Conservation (phyloP, 2,797 vertebrate species). For the Coreius guichenoti region DNA sequence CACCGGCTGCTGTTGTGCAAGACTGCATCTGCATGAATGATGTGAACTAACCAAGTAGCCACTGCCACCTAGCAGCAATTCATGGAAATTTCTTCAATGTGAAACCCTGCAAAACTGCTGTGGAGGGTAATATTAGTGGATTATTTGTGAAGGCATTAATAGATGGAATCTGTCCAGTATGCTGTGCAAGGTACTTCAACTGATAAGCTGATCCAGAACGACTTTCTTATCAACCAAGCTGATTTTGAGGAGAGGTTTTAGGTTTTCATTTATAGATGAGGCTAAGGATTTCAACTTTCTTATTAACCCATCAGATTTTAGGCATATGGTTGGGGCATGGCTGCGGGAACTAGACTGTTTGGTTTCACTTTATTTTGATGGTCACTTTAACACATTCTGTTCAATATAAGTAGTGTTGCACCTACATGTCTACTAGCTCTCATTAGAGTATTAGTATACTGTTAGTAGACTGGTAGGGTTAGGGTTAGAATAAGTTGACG, state of each 20-base stretch:
- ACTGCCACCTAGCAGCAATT: constrained; percentile 72
- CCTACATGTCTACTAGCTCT: no score
- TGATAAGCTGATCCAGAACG: neutral
- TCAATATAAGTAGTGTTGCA: no score
- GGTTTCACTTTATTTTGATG: no score
- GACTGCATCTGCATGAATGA: constrained; percentile 53
- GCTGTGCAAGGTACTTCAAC: neutral
- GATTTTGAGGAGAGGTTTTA: neutral
- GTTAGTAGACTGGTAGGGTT: no score
- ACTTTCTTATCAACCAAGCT: neutral
- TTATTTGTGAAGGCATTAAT: neutral
- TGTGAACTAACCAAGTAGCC: constrained; percentile 51
- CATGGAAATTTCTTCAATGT: constrained; percentile 32
- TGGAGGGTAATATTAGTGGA: neutral
- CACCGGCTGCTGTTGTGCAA: constrained; percentile 61
- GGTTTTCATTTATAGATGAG: neutral
- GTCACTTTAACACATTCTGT: no score
- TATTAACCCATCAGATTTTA: neutral
- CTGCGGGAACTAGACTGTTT: neutral
- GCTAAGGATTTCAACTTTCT: neutral
- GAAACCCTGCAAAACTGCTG: neutral
- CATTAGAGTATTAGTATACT: no score
- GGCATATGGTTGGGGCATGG: neutral
- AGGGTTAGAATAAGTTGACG: no score
- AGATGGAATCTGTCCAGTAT: neutral